Conservation (phyloP, 1,140 invertebrate genomes). For the Pseudomyrmex flavicornis region DNA sequence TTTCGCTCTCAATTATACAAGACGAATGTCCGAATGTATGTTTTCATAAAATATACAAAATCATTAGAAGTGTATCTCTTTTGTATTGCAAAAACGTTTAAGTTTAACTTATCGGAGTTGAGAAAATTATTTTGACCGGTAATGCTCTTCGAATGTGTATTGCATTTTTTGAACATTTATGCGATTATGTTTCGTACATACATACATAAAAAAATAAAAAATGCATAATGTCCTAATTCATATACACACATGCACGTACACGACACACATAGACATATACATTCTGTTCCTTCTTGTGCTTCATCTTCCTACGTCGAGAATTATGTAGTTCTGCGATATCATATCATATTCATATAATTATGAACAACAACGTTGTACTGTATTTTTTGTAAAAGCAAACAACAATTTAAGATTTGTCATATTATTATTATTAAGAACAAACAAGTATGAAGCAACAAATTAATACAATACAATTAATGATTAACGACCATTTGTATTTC, state of each 20-base stretch:
- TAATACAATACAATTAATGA: conserved; percentile 10
- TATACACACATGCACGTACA: conserved; percentile 43
- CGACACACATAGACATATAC: conserved; percentile 60
- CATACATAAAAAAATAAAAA: conserved; percentile 42
- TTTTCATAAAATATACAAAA: conserved; percentile 40
- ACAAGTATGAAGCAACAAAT: no score
- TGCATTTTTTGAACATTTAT: conserved; percentile 59
- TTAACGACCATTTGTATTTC: conserved; percentile 32
- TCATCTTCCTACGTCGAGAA: conserved; percentile 69
- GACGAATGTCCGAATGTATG: neutral
- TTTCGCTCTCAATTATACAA: conserved; percentile 23
- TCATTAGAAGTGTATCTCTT: conserved; percentile 15
- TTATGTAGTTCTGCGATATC: conserved; percentile 11
- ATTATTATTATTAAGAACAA: no score
- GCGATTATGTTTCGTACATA: conserved; percentile 70
- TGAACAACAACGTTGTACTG: neutral
- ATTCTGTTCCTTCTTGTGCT: conserved; percentile 69
- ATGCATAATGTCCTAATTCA: conserved; percentile 20
- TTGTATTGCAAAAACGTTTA: conserved; percentile 1
- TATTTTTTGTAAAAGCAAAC: conserved; percentile 13
- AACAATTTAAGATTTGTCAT: neutral
- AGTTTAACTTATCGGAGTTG: conserved; percentile 2
- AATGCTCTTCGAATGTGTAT: conserved; percentile 46
- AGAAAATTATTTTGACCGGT: conserved; percentile 26
- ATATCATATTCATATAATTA: neutral